Evolutionary conservation across 2,888 invertebrate species (phyloP).

Genomic region (Sphaerophoria rueppellii): DNA sequence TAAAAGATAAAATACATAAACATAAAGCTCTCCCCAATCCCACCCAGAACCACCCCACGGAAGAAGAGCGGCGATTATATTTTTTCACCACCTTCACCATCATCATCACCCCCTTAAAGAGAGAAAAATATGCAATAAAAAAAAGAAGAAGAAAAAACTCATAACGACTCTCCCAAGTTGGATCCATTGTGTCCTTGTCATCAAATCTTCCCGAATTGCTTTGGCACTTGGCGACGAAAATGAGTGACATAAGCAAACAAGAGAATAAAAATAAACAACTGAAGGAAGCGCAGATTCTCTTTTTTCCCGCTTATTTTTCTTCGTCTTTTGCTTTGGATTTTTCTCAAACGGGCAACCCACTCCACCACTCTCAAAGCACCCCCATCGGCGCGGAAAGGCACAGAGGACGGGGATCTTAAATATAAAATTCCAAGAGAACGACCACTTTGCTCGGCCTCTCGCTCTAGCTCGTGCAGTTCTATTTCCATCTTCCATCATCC

Average conservation of each 20-base stretch:
- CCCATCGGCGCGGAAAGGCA: slow-evolving; percentile 1
- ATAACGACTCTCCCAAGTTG: slow-evolving; percentile 48
- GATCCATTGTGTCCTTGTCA: slow-evolving; percentile 56
- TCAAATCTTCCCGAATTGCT: slow-evolving; percentile 57
- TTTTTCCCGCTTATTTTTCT: slow-evolving; percentile 64
- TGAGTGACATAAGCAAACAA: slow-evolving; percentile 68
- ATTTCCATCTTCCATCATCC: slow-evolving; percentile 11
- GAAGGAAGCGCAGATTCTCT: slow-evolving; percentile 37
- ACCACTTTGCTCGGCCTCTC: slow-evolving; percentile 40
- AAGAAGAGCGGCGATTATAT: slow-evolving; percentile 43
- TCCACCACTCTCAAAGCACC: slow-evolving; percentile 30
- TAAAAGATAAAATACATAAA: slow-evolving; percentile 66
- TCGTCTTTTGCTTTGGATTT: slow-evolving; percentile 52
- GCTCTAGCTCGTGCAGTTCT: slow-evolving; percentile 22
- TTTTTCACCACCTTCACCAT: background rate
- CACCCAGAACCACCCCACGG: slow-evolving; percentile 44
- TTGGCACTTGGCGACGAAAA: slow-evolving; percentile 58
- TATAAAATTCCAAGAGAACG: slow-evolving; percentile 55
- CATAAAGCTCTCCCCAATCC: slow-evolving; percentile 12
- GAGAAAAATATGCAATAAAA: slow-evolving; percentile 48
- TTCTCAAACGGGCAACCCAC: slow-evolving; percentile 38
- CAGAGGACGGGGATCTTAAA: background rate
- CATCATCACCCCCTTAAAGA: slow-evolving; percentile 40
- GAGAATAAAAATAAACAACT: slow-evolving; percentile 61
- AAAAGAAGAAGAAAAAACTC: slow-evolving; percentile 26